Base-by-base conservation (phyloP, 2,888 invertebrate species). In the Entomobrya multifasciata region DNA sequence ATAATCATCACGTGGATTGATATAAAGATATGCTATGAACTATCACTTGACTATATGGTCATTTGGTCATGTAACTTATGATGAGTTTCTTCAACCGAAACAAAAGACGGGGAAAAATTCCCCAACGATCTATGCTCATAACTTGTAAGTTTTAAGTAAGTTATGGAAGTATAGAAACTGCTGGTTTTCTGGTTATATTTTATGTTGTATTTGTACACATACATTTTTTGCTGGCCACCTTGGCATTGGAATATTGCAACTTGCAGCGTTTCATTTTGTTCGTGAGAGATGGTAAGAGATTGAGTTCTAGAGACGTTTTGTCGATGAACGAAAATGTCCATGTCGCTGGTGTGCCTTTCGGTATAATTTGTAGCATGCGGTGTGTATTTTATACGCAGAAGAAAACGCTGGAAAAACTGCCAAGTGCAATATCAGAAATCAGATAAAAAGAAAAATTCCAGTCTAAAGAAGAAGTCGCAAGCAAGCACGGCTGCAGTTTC, bases 61-160 rank as follows among this genome's bases (percentile, higher is more conserved):
- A 36, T 67, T 2, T 15, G 13, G 65, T 47, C 17, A 65, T 49
- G 60, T 76, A 52, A 49, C 62, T 74, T 36, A 84, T 84, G 77
- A 84, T 84, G 84, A 84, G 85, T 85, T 85, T 70, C 70, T 85
- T 85, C 85, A 85, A 85, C 85, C 85, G 85, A 78, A 78, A 85
- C 84, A 84, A 84, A 84, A 84, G 76, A 77, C 72, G 52, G 72
- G 44, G 72, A 81, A 81, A 70, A 67, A 80, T 47, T 60, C 36
- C 27, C 60, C 72, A 81, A 81, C 70, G 81, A 81, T 81, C n/a
- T n/a, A n/a, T n/a, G 57, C 41, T 60, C 72, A 81, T 81, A 81
- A 81, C 72, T 81, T 81, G 70, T 60, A 70, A 44, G 55, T 36
- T 49, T 70, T 70, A 49, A 77, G 25, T 44, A 60, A 77, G 60